A percentile compares a stretch with the other conserved stretches of the same genome.
These are phyloP conservation scores for Phycodurus eques DNA, from an alignment of 2,113 vertebrate genomes.

Conservation along the genomic window DNA sequence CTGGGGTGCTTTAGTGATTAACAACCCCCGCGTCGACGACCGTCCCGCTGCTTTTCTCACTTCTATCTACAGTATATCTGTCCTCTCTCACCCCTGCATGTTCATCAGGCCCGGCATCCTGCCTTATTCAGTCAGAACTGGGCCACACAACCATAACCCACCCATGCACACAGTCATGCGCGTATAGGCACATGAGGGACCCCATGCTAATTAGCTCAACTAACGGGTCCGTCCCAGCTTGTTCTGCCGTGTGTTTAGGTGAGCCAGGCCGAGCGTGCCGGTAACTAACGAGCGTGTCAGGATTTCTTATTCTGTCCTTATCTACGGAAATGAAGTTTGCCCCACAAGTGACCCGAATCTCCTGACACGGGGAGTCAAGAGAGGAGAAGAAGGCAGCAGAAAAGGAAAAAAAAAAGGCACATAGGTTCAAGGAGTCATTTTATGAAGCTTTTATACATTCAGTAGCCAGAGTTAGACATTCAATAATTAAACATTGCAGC, in stretches of 20 bases:
- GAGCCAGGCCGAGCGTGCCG: slow-evolving; percentile 34
- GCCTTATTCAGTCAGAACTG: slow-evolving; percentile 62
- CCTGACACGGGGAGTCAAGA: slow-evolving; percentile 32
- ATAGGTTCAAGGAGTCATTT: background rate
- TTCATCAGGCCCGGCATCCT: slow-evolving; percentile 30
- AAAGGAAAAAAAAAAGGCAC: background rate
- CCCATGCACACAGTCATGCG: slow-evolving; percentile 17
- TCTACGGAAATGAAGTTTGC: slow-evolving; percentile 65
- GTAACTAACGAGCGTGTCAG: slow-evolving; percentile 55
- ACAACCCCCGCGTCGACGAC: slow-evolving; percentile 17
- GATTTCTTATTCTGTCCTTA: slow-evolving; percentile 67
- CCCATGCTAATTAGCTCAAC: slow-evolving; percentile 67
- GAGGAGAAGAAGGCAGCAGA: background rate
- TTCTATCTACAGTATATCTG: slow-evolving; percentile 45
- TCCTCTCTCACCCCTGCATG: slow-evolving; percentile 43
- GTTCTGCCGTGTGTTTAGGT: slow-evolving; percentile 32
- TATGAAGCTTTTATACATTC: slow-evolving; percentile 8
- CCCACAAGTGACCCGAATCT: slow-evolving; percentile 57
- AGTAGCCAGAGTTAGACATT: background rate
- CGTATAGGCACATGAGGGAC: slow-evolving; percentile 18
- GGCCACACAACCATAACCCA: slow-evolving; percentile 59
- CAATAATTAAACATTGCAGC: background rate
- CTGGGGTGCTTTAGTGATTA: slow-evolving; percentile 31
- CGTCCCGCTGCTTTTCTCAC: slow-evolving; percentile 26
- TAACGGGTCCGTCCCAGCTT: slow-evolving; percentile 51